Evolutionary conservation across 2,888 invertebrate species (phyloP), one percentile per base, ranked within the genome.

Genomic region (Salticus scenicus): DNA sequence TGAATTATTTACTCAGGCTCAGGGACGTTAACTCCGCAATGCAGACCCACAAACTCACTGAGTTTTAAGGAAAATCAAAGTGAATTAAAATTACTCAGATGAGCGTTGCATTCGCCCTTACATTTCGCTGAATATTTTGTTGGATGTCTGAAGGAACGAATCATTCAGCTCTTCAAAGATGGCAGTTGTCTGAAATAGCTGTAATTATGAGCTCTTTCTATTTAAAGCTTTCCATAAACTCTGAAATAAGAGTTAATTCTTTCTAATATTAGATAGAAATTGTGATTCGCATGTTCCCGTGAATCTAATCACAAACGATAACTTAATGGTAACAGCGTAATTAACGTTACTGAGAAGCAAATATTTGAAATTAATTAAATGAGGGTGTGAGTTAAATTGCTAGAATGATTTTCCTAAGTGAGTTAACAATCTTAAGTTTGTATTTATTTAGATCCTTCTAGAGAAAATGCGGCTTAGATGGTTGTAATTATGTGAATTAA

Each of bases 1-100:
- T 69, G 67, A 76, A 76, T 76, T 69, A 76, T 69, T 76, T 69
- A 57, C 76, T 47, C 27, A 51, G 69, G 28, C 69, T 71, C 42
- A 8, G 14, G 8, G 63, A 63, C 10, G 27, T 63, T 1, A 20
- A 57, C 24, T 57, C 2, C 17, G 24, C 24, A 17, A 12, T 57
- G 30, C 12, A 27, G n/a, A 14, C 24, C 17, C n/a, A 17, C 63
- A 30, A 30, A 30, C 30, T 30, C 31, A 1, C 31, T 31, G 31
- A 10, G 66, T n/a, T 66, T 66, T 30, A 31, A 17, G 30, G n/a
- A 31, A 66, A 66, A 31, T 66, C 4, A 30, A n/a, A 17, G 66
- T 30, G 66, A 66, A 66, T 66, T 14, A 30, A 30, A 31, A 66
- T 14, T 17, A 30, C 2, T 28, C 24, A 5, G 12, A 4, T 31